Percentiles rank a stretch among this genome's conserved stretches.
Evolutionary conservation across 1,140 invertebrate species (phyloP).

Genomic region (Brachionus sp.): DNA sequence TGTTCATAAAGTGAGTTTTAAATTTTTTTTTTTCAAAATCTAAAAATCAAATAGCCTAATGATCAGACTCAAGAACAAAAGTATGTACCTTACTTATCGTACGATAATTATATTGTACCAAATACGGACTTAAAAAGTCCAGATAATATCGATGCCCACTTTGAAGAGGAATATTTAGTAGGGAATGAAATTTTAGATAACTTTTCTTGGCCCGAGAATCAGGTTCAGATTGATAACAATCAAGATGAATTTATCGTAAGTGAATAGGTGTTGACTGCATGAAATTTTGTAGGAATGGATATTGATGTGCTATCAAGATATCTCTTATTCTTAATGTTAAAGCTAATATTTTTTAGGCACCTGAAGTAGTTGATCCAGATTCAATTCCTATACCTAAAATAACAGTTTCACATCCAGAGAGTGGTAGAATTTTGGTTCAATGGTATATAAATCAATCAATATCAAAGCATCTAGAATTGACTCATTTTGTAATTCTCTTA

Average conservation of each 20-base stretch:
- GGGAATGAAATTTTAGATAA: background rate
- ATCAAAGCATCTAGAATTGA: constrained; percentile 41
- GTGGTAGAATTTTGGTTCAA: constrained; percentile 6
- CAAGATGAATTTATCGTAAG: background rate
- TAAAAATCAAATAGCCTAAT: background rate
- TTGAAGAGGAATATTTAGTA: background rate
- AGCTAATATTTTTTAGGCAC: background rate
- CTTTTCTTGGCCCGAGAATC: background rate
- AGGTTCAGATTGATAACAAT: background rate
- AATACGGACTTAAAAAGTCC: background rate
- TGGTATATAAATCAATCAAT: background rate
- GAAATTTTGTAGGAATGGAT: background rate
- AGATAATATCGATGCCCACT: background rate
- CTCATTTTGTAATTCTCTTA: constrained; percentile 55
- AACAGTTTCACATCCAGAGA: background rate
- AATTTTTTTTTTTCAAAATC: background rate
- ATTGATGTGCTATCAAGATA: background rate
- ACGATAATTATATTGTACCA: constrained; percentile 29
- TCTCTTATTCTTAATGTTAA: background rate
- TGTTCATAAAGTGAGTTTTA: background rate
- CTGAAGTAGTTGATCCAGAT: constrained; percentile 18
- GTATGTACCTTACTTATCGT: constrained; percentile 13
- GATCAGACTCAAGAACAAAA: background rate
- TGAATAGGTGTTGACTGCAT: background rate
- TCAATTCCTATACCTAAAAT: background rate